Evolutionary conservation across 30 jellyfish, hydroid and myxozoan genomes (phyloP).

Genomic region (Haliclystus octoradiatus): DNA sequence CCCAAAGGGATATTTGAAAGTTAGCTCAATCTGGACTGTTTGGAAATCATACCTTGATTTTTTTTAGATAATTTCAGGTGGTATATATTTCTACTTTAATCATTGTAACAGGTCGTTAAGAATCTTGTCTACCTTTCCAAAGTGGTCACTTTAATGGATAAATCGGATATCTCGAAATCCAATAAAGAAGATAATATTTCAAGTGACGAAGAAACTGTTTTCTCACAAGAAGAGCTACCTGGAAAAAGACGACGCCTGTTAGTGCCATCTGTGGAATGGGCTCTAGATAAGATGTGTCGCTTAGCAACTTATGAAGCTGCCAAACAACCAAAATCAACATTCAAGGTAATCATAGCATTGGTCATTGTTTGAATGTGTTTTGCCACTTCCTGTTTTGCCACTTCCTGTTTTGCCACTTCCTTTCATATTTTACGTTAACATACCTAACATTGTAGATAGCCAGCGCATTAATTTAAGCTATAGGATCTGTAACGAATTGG

Average conservation of each 20-base stretch:
- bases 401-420: neutral
- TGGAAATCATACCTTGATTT: neutral
- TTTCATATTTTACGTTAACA: neutral
- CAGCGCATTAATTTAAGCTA: no score
- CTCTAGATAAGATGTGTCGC: constrained; percentile 37
- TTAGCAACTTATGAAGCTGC: constrained; percentile 79
- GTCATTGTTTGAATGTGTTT: neutral
- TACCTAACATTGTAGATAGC: no score
- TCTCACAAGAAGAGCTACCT: no score
- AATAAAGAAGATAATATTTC: no score
- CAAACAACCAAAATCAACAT: constrained; percentile 26
- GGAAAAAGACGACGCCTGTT: constrained; percentile 10
- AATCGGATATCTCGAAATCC: no score
- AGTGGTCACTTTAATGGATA: constrained; percentile 30
- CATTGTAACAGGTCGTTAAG: constrained; percentile 43
- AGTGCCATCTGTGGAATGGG: constrained; percentile 37
- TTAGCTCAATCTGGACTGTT: no score
- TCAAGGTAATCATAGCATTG: constrained; percentile 52
- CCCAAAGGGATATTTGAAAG: no score
- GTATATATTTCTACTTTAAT: neutral
- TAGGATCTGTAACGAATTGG: neutral
- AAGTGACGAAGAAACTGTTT: no score
- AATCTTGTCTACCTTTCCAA: constrained; percentile 54
- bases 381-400: neutral
- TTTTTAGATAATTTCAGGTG: neutral